Conservation (phyloP, 1,140 invertebrate species). For the Asbolus verrucosus region DNA sequence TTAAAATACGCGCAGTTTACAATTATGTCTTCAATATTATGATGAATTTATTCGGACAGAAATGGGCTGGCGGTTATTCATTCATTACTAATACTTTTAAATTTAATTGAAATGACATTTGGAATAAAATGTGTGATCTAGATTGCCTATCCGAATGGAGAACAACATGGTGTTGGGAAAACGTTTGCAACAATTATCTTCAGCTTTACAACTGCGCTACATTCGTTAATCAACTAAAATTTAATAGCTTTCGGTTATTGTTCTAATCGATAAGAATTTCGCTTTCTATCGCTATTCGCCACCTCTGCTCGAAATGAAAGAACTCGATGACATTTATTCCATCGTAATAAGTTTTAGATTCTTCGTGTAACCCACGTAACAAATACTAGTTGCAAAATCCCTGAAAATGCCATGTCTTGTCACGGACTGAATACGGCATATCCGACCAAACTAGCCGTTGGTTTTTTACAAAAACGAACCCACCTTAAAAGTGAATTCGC, state of each 20-base stretch:
- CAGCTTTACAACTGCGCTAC: conserved; percentile 1
- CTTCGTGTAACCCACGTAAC: conserved; percentile 32
- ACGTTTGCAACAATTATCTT: conserved; percentile 16
- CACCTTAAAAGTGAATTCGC: conserved; percentile 47
- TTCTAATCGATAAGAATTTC: conserved; percentile 15
- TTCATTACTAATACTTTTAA: conserved; percentile 7
- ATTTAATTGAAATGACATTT: conserved; percentile 36
- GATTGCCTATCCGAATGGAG: conserved; percentile 7
- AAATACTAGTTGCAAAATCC: conserved; percentile 26
- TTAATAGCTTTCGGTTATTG: conserved; percentile 9
- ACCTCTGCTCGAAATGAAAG: not conserved
- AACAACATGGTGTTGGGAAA: conserved; percentile 18
- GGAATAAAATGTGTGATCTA: conserved; percentile 33
- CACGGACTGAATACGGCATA: conserved; percentile 36
- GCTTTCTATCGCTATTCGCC: conserved; percentile 17
- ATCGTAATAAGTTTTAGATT: conserved; percentile 34
- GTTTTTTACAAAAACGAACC: conserved; percentile 38
- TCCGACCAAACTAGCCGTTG: conserved; percentile 28
- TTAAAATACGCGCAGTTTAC: conserved; percentile 29
- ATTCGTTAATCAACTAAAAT: conserved; percentile 7
- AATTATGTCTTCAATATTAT: not conserved
- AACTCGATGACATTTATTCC: conserved; percentile 32
- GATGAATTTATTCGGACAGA: not conserved
- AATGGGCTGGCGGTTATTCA: not conserved
- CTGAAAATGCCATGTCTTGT: conserved; percentile 38